Percentiles rank a stretch among this genome's conserved stretches.
Evolutionary conservation across 2,113 vertebrate genomes (phyloP).

Genomic region (Trematocara marginatum): DNA sequence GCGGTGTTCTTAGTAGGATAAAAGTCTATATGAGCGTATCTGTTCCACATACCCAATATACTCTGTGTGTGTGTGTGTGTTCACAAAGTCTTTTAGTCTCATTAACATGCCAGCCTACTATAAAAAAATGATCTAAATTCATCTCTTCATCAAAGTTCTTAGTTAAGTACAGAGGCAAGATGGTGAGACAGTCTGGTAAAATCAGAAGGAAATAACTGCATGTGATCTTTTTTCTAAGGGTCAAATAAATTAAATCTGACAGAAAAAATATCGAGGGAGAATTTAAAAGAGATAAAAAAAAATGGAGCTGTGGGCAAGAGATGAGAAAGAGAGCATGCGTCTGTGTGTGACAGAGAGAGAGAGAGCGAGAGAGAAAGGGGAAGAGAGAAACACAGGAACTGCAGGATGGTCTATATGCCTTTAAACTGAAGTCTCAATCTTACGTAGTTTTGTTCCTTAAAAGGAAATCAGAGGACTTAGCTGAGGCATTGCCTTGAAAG

Average conservation of each 20-base stretch:
- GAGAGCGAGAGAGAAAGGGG: background rate
- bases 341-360: background rate
- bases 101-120: conserved; percentile 48
- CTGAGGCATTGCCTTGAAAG: conserved; percentile 69
- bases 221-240: conserved; percentile 65
- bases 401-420: conserved; percentile 60
- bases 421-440: conserved; percentile 74
- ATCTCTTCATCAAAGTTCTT: conserved; percentile 64
- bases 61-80: background rate
- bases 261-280: conserved; percentile 66
- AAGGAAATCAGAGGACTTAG: conserved; percentile 75
- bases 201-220: conserved; percentile 66
- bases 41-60: background rate
- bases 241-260: conserved; percentile 72
- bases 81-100: conserved; percentile 41
- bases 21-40: background rate
- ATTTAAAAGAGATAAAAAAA: conserved; percentile 55
- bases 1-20: background rate
- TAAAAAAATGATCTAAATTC: conserved; percentile 50
- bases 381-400: conserved; percentile 9
- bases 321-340: conserved; percentile 21
- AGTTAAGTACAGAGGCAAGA: conserved; percentile 48
- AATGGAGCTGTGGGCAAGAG: conserved; percentile 33
- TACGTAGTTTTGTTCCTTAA: conserved; percentile 76
- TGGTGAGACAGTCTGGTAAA: conserved; percentile 44